A percentile compares a stretch with the other conserved stretches of the same genome.
Conservation (phyloP, 1,140 invertebrate species). For the Chelonus insularis region DNA sequence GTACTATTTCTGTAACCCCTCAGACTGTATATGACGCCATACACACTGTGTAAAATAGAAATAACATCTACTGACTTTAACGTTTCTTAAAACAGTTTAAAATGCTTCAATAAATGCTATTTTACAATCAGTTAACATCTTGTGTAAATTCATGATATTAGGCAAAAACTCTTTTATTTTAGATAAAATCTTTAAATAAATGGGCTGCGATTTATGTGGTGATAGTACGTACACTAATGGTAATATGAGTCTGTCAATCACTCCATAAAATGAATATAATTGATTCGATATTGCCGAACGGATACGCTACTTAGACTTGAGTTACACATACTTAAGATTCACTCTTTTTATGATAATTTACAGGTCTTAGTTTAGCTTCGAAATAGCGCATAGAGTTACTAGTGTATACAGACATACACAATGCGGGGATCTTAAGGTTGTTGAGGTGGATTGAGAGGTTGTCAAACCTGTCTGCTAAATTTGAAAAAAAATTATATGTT, state of each 20-base stretch:
- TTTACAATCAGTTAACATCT: conserved; percentile 20
- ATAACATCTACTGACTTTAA: conserved; percentile 13
- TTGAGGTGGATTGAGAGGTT: too few species aligned
- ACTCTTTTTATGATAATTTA: too few species aligned
- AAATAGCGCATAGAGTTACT: too few species aligned
- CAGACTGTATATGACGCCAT: conserved; percentile 16
- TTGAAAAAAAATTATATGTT: too few species aligned
- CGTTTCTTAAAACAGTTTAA: neutral
- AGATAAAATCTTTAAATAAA: neutral
- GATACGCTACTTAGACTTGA: too few species aligned
- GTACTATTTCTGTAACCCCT: conserved; percentile 19
- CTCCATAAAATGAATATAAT: neutral
- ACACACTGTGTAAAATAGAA: conserved; percentile 21
- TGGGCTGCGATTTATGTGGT: neutral
- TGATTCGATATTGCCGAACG: neutral
- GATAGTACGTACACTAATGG: neutral
- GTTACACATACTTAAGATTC: too few species aligned
- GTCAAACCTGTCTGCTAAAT: too few species aligned
- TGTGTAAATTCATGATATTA: neutral
- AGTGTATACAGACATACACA: too few species aligned
- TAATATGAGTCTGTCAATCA: neutral
- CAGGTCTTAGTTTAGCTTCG: too few species aligned
- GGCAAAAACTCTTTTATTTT: neutral
- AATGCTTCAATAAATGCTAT: conserved; percentile 20
- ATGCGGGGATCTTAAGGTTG: too few species aligned